Evolutionary conservation across 2,888 invertebrate species (phyloP), one percentile per base, ranked within the genome.

Genomic region (Cephus runcator): DNA sequence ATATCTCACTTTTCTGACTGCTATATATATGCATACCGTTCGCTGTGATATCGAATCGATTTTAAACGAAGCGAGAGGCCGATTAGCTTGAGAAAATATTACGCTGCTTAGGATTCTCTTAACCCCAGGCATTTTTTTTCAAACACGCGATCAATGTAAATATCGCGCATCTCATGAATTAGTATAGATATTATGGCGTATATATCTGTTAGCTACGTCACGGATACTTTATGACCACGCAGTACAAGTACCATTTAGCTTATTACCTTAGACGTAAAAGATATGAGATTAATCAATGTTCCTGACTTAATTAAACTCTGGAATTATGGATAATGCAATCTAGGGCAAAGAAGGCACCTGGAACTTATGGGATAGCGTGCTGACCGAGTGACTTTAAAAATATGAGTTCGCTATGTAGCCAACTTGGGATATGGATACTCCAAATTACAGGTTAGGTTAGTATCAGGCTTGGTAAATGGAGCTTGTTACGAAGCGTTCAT

Each of bases 391-490:
- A 56, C 56, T 56, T 23, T 56, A 56, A 56, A 9, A 56, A 56
- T 23, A 23, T 56, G 23, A 56, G 56, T 56, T 56, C 56, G 56
- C 56, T 56, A 23, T 56, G 23, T 23, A 9, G 56, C 56, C 56
- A 83, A 84, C 85, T 85, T 85, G 85, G 85, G 79, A 82, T 79
- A 79, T 81, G 81, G 83, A 85, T 86, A 77, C 80, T 80, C 82
- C 77, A 86, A 86, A 85, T 85, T 84, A 81, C 86, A 76, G 86
- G 85, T 79, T 85, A 71, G 76, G 74, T 68, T 77, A 79, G 76
- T 82, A 82, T 79, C 77, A 79, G 78, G 79, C 77, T 83, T 82
- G 85, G 83, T 85, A 85, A 85, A 85, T 83, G 85, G 83, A 77
- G 76, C 85, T 86, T 83, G 86, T 86, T 85, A 85, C 83, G 71